Conservation (phyloP, 1,140 invertebrate species). For the Melanaphis sacchari region DNA sequence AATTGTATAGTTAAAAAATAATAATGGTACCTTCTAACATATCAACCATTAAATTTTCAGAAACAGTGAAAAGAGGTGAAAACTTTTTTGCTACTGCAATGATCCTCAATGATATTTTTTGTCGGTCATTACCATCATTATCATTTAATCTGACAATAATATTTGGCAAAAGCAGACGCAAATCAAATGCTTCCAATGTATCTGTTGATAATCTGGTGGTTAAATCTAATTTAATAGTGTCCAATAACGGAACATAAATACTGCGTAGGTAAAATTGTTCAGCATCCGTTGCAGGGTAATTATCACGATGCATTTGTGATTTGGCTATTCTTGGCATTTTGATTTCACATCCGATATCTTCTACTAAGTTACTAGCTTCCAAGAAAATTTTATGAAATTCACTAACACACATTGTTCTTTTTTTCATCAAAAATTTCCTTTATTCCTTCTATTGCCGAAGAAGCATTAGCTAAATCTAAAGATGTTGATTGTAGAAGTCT, state of each 20-base stretch:
- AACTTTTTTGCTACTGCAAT: no score
- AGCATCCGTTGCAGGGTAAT: background rate
- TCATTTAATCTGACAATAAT: background rate
- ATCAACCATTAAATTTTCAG: no score
- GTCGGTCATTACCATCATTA: background rate
- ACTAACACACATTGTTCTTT: background rate
- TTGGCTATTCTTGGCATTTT: background rate
- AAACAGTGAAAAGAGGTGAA: no score
- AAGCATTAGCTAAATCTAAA: no score
- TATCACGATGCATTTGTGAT: background rate
- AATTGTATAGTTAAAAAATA: no score
- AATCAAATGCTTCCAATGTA: background rate
- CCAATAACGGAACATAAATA: constrained; percentile 4
- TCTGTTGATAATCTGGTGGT: background rate
- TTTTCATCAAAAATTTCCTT: no score
- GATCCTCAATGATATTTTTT: no score
- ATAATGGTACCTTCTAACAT: no score
- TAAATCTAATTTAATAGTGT: background rate
- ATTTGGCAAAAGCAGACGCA: background rate
- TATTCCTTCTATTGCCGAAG: no score
- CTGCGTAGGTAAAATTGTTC: background rate
- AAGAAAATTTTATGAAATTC: background rate
- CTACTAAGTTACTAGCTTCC: background rate
- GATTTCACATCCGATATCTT: background rate
- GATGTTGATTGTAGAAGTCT: no score